Base-by-base conservation (phyloP, 2,113 vertebrate genomes). In the Chroicocephalus ridibundus region DNA sequence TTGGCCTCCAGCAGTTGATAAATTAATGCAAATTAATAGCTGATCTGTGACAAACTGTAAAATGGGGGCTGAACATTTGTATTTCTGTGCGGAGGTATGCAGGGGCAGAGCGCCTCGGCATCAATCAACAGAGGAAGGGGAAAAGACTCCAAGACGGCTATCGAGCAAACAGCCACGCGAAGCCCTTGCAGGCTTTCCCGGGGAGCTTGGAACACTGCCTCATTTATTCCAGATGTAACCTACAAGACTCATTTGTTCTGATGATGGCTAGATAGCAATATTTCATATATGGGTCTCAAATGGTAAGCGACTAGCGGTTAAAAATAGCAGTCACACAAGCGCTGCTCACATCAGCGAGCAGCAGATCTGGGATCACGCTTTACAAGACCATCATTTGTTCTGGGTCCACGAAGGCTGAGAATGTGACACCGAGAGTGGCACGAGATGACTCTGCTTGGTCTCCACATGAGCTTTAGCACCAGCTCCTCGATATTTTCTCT, bases 191-290 rank as follows among this genome's bases (percentile, higher is more conserved):
- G 49, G 78, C 81, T 71, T 69, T 86, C 81, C 94, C 1, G 25
- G 47, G 70, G 94, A 95, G 66, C 57, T 80, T 94, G 94, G 92
- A 96, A 94, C 86, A 84, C 68, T 93, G 92, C 90, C 94, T 96
- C 80, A 94, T 93, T 81, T 62, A 62, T 93, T 93, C 93, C 94
- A 94, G 32, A 47, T 91, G 91, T 74, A 58, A 82, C 62, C 82
- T 52, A 88, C 86, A 84, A 80, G 90, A 55, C 54, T 68, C n/a
- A 46, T 86, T 90, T 85, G 42, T 79, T 92, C 77, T 76, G 54
- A 36, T 72, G 70, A 69, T 75, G 46, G 24, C 77, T 90, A 40
- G 72, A 69, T 89, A 91, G 13, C 9, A 60, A 65, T 82, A 81
- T 91, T 84, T 90, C 86, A 72, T 55, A 32, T 52, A 52, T 36